phyloP scores from a whole-genome alignment of 2,888 invertebrate species.

The Adelphocoris suturalis region DNA sequence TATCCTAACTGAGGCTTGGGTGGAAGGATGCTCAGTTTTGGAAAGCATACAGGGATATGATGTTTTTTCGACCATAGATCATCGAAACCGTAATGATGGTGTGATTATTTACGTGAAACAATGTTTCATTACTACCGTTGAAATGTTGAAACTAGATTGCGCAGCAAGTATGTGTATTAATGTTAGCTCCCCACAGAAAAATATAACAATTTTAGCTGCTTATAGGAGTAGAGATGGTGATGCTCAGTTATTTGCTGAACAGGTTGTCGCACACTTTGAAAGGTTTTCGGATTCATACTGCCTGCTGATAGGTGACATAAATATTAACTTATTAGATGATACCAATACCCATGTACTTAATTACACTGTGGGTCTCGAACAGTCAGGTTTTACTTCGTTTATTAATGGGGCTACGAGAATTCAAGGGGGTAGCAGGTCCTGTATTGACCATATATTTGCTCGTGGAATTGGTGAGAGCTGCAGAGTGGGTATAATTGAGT shows the following conservation, averaged over 20 bases:
- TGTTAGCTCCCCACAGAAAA: background rate
- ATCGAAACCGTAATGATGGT: slow-evolving; percentile 45
- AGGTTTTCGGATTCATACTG: background rate
- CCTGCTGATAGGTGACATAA: background rate
- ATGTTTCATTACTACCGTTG: background rate
- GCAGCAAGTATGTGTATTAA: slow-evolving; percentile 6
- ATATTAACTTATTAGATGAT: background rate
- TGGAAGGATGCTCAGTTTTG: background rate
- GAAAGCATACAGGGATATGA: background rate
- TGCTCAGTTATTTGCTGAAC: slow-evolving; percentile 4
- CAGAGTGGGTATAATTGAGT: too few species aligned
- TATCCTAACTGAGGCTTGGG: slow-evolving; percentile 33
- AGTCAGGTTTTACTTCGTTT: background rate
- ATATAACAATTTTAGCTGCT: background rate
- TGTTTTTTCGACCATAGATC: background rate
- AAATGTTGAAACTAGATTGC: background rate
- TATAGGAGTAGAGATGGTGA: slow-evolving; percentile 13
- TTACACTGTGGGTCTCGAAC: slow-evolving; percentile 8
- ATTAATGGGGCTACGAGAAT: slow-evolving; percentile 21
- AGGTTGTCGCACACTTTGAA: background rate
- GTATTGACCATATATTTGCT: too few species aligned
- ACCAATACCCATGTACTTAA: slow-evolving; percentile 4
- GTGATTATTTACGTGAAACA: background rate
- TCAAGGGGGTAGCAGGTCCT: background rate
- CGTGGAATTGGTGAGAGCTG: too few species aligned